These are phyloP conservation scores for Malurus splendens DNA, from an alignment of 2,797 vertebrate species.

Conservation along the genomic window DNA sequence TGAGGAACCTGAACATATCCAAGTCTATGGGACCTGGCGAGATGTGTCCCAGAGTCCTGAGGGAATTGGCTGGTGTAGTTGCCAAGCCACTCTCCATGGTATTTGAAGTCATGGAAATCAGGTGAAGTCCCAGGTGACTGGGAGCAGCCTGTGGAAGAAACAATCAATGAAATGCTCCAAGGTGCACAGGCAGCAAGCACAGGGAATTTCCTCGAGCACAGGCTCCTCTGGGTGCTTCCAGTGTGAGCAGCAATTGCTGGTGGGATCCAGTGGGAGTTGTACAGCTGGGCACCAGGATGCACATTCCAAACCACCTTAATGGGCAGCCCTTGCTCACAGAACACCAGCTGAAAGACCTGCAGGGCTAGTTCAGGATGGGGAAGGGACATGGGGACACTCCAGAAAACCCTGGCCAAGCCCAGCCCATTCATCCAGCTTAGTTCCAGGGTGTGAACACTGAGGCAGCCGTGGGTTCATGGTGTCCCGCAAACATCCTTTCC, in stretches of 20 bases:
- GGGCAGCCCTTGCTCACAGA: background rate
- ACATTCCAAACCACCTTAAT: background rate
- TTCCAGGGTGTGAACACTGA: background rate
- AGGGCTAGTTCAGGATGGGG: background rate
- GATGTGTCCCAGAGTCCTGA: background rate
- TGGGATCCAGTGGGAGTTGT: fast-evolving
- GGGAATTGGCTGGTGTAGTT: background rate
- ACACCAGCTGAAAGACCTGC: background rate
- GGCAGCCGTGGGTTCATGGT: background rate
- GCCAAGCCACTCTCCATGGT: background rate
- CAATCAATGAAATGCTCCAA: background rate
- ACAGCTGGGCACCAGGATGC: fast-evolving
- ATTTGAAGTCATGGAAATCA: background rate
- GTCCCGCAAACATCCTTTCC: background rate
- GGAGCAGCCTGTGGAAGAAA: background rate
- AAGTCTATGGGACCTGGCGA: background rate
- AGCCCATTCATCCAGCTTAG: background rate
- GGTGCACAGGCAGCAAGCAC: background rate
- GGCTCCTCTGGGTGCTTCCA: background rate
- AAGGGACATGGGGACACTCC: fast-evolving
- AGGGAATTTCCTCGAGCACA: background rate
- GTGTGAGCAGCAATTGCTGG: background rate
- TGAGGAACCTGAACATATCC: background rate
- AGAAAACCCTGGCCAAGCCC: background rate
- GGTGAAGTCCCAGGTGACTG: background rate